Base-by-base conservation (phyloP, 2,797 vertebrate genomes). In the Tokudaia tokunoshimensis region DNA sequence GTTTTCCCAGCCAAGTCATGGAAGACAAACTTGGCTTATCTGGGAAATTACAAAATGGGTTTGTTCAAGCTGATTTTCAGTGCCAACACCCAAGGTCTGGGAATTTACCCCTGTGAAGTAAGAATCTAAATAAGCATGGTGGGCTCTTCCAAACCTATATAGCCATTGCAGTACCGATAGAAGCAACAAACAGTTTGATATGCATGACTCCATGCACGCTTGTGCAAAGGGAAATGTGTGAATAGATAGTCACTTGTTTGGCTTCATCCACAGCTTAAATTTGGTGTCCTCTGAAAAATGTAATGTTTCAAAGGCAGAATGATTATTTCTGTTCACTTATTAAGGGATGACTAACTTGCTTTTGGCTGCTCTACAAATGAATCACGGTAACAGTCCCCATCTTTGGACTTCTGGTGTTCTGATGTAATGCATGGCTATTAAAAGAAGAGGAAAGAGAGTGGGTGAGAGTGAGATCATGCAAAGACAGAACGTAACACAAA, bases 341-440 rank as follows among this genome's bases (percentile, higher is more conserved):
- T 97, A 98, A 98, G 95, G 95, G 91, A 97, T 98, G 98, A 98
- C 98, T 98, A 98, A 98, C 98, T 98, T 97, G 96, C 97, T 97
- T 97, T 98, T 98, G 98, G 97, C 98, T 97, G 95, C 96, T 95
- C 97, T 97, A 98, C 97, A 97, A 98, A 97, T 98, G 98, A 98
- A 98, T 98, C 98, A 98, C 50, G 44, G 95, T 96, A 97, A 96
- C 97, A 97, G 95, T 97, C 89, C 96, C 95, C 96, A 97, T 96
- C 95, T 97, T 95, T 97, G 95, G 31, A 97, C 96, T 97, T 96
- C 96, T 98, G 97, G 96, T 94, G 95, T 96, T 97, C 96, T 98
- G 97, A 98, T 98, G 97, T 98, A 98, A 97, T 97, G 95, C 79
- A 80, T 91, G 95, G 96, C 96, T 98, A 98, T 98, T 98, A 97